Evolutionary conservation across 2,888 invertebrate genomes (phyloP).

Genomic region (Eledona agricola): DNA sequence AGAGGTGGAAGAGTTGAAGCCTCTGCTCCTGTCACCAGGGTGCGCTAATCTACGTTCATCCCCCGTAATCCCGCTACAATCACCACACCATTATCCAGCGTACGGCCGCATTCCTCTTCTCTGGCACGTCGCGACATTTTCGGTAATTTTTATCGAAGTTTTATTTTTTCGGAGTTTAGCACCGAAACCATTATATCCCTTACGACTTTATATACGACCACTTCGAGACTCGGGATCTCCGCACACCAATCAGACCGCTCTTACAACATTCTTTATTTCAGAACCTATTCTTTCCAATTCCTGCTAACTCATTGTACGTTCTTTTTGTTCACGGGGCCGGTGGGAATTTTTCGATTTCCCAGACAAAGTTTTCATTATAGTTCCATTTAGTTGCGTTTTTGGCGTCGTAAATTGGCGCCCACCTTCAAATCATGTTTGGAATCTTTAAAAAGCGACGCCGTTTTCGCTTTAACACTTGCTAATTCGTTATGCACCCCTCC

Average conservation of each 20-base stretch:
- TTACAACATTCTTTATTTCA: conserved; percentile 47
- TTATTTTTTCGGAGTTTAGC: conserved; percentile 18
- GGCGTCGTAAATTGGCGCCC: conserved; percentile 14
- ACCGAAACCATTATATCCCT: conserved; percentile 27
- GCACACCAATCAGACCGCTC: conserved; percentile 47
- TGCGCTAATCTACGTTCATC: conserved; percentile 56
- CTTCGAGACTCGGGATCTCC: conserved; percentile 44
- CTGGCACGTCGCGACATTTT: conserved; percentile 6
- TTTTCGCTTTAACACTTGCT: conserved; percentile 52
- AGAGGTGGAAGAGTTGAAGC: conserved; percentile 37
- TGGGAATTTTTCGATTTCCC: conserved; percentile 49
- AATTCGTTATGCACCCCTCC: conserved; percentile 56
- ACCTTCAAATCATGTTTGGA: conserved; percentile 47
- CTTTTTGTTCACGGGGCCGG: conserved; percentile 41
- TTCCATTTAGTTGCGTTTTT: conserved; percentile 33
- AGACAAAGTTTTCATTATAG: conserved; percentile 51
- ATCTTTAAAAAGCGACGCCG: conserved; percentile 44
- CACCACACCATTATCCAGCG: conserved; percentile 56
- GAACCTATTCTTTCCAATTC: conserved; percentile 47
- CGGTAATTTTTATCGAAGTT: conserved; percentile 28
- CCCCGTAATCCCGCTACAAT: conserved; percentile 56
- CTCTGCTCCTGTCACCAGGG: conserved; percentile 40
- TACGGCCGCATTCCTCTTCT: conserved; percentile 52
- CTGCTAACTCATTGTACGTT: conserved; percentile 47
- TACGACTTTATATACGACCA: conserved; percentile 40